phyloP scores from a whole-genome alignment of 1,140 invertebrate genomes.

The Aphelinus certus region DNA sequence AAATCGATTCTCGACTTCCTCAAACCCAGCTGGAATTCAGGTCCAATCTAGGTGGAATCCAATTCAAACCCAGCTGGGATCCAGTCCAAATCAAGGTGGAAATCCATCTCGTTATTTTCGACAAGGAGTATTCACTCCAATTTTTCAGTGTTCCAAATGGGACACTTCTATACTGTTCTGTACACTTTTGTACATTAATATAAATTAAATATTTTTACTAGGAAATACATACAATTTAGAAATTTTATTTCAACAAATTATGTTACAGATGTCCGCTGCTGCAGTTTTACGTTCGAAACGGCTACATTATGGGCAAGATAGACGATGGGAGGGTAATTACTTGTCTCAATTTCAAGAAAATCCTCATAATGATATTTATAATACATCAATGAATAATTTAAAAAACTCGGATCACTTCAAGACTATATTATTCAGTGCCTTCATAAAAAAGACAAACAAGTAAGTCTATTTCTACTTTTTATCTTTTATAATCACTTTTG shows the following conservation, averaged over 20 bases:
- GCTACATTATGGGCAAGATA: conserved; percentile 81
- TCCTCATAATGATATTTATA: conserved; percentile 75
- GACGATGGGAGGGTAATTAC: conserved; percentile 94
- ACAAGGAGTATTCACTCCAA: no score
- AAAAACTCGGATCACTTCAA: conserved; percentile 78
- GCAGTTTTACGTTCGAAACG: conserved; percentile 80
- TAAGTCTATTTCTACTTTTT: conserved; percentile 36
- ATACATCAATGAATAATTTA: conserved; percentile 75
- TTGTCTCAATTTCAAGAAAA: conserved; percentile 82
- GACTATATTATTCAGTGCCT: conserved; percentile 65
- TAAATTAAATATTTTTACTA: not conserved
- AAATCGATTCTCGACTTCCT: no score
- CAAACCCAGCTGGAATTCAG: no score
- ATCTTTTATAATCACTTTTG: no score
- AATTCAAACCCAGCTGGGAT: no score
- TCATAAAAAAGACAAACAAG: conserved; percentile 62
- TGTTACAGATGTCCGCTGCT: conserved; percentile 80
- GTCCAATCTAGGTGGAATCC: no score
- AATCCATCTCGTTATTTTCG: no score
- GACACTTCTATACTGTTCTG: no score
- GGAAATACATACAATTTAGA: not conserved
- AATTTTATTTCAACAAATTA: conserved; percentile 32
- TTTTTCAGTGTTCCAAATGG: no score
- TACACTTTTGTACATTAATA: not conserved
- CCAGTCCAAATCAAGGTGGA: no score